phyloP scores from a whole-genome alignment of 2,888 invertebrate genomes.

The Schrankia costaestrigalis region DNA sequence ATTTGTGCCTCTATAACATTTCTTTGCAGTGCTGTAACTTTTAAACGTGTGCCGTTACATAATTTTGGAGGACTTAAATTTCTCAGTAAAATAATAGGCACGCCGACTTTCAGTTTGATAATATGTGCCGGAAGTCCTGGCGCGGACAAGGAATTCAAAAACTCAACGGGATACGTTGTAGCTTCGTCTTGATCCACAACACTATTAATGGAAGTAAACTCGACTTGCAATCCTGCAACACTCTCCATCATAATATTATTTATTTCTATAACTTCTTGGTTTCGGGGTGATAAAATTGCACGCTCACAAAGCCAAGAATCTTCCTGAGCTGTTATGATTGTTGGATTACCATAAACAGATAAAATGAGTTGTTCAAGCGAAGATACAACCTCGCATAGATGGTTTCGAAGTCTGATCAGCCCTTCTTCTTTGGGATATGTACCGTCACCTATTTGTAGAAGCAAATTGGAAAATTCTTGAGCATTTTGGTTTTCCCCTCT shows the following conservation, averaged over 20 bases:
- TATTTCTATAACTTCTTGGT: background rate
- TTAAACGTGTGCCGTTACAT: constrained; percentile 11
- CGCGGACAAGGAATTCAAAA: constrained; percentile 9
- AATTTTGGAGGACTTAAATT: constrained; percentile 14
- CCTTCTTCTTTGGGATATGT: constrained; percentile 1
- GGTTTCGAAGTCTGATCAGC: background rate
- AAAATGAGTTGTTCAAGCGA: background rate
- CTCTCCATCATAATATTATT: background rate
- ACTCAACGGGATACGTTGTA: constrained; percentile 11
- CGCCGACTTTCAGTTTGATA: constrained; percentile 2
- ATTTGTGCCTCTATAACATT: constrained; percentile 1
- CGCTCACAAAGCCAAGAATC: background rate
- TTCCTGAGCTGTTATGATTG: background rate
- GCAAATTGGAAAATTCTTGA: constrained; percentile 17
- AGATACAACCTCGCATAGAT: background rate
- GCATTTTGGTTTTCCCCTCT: constrained; percentile 12
- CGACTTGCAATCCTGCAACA: background rate
- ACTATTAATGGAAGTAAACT: constrained; percentile 9
- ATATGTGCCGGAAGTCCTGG: constrained; percentile 1
- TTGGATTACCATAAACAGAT: background rate
- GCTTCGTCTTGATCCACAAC: constrained; percentile 10
- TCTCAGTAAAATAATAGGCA: constrained; percentile 6
- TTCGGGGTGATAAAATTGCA: constrained; percentile 1
- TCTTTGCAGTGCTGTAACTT: constrained; percentile 4
- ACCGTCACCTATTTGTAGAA: constrained; percentile 21